These are phyloP conservation scores for Grus americana DNA, from an alignment of 2,113 vertebrate genomes.

Conservation along the genomic window DNA sequence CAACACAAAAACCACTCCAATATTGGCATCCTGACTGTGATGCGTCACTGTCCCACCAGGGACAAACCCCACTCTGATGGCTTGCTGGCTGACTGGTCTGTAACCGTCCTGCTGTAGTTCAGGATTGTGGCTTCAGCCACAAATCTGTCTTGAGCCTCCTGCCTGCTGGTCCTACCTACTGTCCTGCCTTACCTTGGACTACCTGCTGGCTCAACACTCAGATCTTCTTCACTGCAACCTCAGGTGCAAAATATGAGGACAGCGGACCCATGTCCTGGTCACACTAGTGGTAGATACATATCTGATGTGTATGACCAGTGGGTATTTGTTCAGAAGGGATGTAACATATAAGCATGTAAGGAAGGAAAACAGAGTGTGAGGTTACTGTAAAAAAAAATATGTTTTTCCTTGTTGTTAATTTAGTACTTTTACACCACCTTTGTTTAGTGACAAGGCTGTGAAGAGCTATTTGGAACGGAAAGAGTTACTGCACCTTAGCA, in stretches of 20 bases:
- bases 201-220: no score
- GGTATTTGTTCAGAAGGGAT: background rate
- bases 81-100: fast-evolving
- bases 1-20: background rate
- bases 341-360: background rate
- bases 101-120: background rate
- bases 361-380: background rate
- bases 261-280: fast-evolving
- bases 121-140: background rate
- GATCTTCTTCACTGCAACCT: background rate
- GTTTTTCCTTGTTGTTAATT: background rate
- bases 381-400: background rate
- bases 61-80: background rate
- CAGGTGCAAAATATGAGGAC: fast-evolving
- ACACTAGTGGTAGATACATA: no score
- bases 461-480: background rate
- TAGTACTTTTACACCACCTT: background rate
- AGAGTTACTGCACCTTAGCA: background rate
- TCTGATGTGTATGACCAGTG: background rate
- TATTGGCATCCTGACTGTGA: background rate
- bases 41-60: background rate
- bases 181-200: background rate
- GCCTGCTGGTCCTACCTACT: background rate
- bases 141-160: background rate
- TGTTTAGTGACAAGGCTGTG: background rate